A percentile compares a stretch with the other conserved stretches of the same genome.
Evolutionary conservation across 2,888 invertebrate species (phyloP).

Genomic region (Noctua pronuba): DNA sequence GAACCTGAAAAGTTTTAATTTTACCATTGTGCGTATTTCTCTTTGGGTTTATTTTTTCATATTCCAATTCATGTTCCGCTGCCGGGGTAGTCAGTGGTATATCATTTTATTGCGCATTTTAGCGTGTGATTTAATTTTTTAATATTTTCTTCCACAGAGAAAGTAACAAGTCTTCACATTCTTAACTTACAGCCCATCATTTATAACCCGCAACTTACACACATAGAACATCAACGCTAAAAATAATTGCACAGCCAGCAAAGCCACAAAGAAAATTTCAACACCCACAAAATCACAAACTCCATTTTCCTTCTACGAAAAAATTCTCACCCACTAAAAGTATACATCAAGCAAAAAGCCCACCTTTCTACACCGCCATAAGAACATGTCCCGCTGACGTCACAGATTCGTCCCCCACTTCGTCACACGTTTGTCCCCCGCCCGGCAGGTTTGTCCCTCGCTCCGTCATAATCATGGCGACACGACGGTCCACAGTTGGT

Average conservation of each 20-base stretch:
- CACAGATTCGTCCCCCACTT: conserved; percentile 50
- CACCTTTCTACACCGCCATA: conserved; percentile 21
- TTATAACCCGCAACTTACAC: neutral
- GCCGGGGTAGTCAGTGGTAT: accelerated
- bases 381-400: conserved; percentile 35
- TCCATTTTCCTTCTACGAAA: conserved; percentile 1
- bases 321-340: conserved; percentile 30
- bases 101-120: neutral
- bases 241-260: conserved; percentile 2
- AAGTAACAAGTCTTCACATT: neutral
- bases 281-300: neutral
- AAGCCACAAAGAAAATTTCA: neutral
- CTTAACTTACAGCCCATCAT: neutral
- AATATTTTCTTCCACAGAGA: neutral
- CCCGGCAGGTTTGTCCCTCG: conserved; percentile 52
- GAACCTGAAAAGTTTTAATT: neutral
- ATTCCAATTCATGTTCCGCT: neutral
- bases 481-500: conserved; percentile 79
- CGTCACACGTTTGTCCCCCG: conserved; percentile 47
- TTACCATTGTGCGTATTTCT: too few relatives aligned
- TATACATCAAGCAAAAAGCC: conserved; percentile 29
- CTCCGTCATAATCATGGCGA: conserved; percentile 59
- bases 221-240: neutral
- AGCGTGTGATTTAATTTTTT: neutral
- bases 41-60: neutral